A percentile compares a stretch with the other conserved stretches of the same genome.
Conservation (phyloP, 2,888 invertebrate species). For the Apeira syringaria region DNA sequence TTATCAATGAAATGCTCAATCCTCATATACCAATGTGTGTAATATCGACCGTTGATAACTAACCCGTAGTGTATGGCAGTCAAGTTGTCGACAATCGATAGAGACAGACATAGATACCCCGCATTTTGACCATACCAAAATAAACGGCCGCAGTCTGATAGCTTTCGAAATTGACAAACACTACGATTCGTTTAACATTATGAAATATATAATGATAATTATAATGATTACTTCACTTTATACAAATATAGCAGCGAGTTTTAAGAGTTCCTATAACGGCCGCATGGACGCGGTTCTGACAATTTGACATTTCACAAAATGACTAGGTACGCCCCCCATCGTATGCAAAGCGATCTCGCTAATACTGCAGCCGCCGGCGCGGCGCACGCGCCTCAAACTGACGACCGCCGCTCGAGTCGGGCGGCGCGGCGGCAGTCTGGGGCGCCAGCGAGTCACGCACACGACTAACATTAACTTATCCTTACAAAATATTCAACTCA, state of each 20-base stretch:
- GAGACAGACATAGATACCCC: constrained; percentile 18
- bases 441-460: constrained; percentile 29
- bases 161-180: constrained; percentile 80
- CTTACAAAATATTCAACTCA: constrained; percentile 70
- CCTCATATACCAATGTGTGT: constrained; percentile 2
- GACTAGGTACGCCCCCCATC: constrained; percentile 76
- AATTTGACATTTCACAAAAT: constrained; percentile 83
- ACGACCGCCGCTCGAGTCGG: constrained; percentile 34
- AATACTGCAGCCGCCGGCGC: constrained; percentile 53
- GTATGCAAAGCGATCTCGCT: constrained; percentile 58
- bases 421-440: constrained; percentile 10
- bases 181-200: constrained; percentile 77
- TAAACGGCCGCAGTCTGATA: constrained; percentile 67
- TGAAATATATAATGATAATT: constrained; percentile 78
- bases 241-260: constrained; percentile 90
- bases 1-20: constrained; percentile 19
- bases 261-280: constrained; percentile 89
- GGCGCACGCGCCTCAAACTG: constrained; percentile 37
- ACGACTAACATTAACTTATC: constrained; percentile 55
- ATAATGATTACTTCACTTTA: constrained; percentile 84
- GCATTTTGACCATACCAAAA: constrained; percentile 28
- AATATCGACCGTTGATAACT: constrained; percentile 9
- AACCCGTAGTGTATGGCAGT: constrained; percentile 2
- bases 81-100: constrained; percentile 16
- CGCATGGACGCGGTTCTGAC: constrained; percentile 77